Evolutionary conservation across 2,113 vertebrate genomes (phyloP).

Genomic region (Calidris pygmaea): DNA sequence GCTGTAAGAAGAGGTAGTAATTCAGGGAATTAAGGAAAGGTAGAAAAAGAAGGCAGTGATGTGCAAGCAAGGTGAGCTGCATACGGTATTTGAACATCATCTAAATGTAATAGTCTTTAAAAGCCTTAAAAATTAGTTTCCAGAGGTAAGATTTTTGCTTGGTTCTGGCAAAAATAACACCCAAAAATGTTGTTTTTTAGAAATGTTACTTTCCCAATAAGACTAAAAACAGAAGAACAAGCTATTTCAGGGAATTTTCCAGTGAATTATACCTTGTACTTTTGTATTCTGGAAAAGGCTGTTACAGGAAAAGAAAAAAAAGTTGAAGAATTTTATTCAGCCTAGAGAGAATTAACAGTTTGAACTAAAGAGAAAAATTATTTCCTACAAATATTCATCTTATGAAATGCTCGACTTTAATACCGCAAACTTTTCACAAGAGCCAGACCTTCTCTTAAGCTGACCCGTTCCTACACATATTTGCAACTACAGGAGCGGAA

Average conservation of each 20-base stretch:
- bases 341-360: neutral
- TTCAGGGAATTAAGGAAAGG: neutral
- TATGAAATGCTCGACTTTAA: neutral
- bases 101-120: neutral
- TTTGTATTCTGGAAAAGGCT: neutral
- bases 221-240: neutral
- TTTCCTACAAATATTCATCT: neutral
- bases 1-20: neutral
- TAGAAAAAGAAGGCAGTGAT: neutral
- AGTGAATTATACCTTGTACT: neutral
- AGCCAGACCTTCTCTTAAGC: neutral
- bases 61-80: neutral
- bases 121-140: neutral
- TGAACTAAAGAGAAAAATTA: neutral
- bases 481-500: neutral
- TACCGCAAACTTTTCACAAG: neutral
- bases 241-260: neutral
- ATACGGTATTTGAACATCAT: neutral
- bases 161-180: neutral
- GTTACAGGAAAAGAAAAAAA: neutral
- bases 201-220: neutral
- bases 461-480: neutral
- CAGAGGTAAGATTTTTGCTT: neutral
- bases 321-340: neutral
- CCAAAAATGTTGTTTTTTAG: neutral